These are phyloP conservation scores for Phymanthus crucifer DNA, from an alignment of 92 coral and sea anemone genomes.

Conservation along the genomic window DNA sequence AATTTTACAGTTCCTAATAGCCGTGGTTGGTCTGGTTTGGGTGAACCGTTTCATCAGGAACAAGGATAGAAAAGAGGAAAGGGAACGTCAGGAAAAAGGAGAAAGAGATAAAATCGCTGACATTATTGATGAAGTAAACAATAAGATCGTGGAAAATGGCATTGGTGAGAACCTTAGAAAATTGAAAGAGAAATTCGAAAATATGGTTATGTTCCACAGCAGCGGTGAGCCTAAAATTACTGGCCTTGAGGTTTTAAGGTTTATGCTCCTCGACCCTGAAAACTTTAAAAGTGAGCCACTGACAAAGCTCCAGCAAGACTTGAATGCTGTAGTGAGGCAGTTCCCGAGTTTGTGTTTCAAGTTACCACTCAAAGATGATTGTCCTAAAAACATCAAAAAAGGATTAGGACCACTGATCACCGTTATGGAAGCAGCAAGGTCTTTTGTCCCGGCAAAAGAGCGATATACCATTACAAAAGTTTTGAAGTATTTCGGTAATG, in stretches of 20 bases:
- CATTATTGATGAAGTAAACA: conserved; percentile 19
- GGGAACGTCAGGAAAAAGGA: conserved; percentile 4
- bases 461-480: conserved; percentile 19
- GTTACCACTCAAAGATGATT: conserved; percentile 20
- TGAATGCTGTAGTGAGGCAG: conserved; percentile 13
- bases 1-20: not conserved
- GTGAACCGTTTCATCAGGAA: not conserved
- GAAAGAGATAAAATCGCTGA: conserved; percentile 30
- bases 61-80: not conserved
- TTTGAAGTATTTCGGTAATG: conserved; percentile 20
- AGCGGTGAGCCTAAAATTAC: not conserved
- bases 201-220: too few species aligned
- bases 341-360: conserved; percentile 26
- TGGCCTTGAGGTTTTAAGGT: conserved; percentile 40
- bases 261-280: conserved; percentile 25
- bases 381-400: conserved; percentile 24
- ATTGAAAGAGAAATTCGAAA: too few species aligned
- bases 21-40: not conserved
- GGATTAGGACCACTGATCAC: conserved; percentile 22
- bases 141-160: conserved; percentile 6
- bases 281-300: not conserved
- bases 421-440: conserved; percentile 17
- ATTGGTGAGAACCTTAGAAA: not conserved
- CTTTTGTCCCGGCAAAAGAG: conserved; percentile 26
- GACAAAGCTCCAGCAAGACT: not conserved